Conservation (phyloP, 2,797 vertebrate genomes). For the Amblyraja radiata region DNA sequence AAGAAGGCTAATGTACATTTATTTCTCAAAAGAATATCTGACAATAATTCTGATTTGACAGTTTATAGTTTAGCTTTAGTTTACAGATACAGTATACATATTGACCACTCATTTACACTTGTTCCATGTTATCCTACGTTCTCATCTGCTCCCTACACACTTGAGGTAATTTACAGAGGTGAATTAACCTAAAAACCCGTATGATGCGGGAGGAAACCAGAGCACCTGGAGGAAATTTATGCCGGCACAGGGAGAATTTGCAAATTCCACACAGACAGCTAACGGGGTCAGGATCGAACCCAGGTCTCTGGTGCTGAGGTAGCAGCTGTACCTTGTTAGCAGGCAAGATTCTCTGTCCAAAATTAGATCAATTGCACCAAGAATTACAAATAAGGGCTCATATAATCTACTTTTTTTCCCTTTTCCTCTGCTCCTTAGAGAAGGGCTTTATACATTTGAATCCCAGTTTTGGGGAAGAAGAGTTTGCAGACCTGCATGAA, state of each 20-base stretch:
- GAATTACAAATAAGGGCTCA: not conserved
- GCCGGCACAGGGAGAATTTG: no score
- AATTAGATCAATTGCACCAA: not conserved
- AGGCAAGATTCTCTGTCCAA: not conserved
- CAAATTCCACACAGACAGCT: no score
- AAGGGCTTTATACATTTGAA: constrained; percentile 71
- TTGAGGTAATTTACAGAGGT: no score
- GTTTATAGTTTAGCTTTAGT: not conserved
- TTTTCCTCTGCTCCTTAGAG: constrained; percentile 59
- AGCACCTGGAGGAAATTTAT: no score
- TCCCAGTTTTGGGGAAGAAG: constrained; percentile 63
- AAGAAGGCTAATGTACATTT: not conserved
- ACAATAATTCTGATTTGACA: not conserved
- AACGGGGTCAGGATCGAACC: no score
- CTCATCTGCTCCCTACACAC: no score
- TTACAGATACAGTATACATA: no score
- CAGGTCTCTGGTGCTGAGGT: no score
- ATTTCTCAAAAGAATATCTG: not conserved
- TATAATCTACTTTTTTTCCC: constrained; percentile 43
- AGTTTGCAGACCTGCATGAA: constrained; percentile 79
- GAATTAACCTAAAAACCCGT: no score
- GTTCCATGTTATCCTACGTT: no score
- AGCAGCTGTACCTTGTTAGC: not conserved
- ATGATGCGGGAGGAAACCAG: no score
- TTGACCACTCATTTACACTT: no score